Percentiles rank a stretch among this genome's conserved stretches.
phyloP scores from a whole-genome alignment of 2,113 vertebrate genomes.

The Dasyurus viverrinus region DNA sequence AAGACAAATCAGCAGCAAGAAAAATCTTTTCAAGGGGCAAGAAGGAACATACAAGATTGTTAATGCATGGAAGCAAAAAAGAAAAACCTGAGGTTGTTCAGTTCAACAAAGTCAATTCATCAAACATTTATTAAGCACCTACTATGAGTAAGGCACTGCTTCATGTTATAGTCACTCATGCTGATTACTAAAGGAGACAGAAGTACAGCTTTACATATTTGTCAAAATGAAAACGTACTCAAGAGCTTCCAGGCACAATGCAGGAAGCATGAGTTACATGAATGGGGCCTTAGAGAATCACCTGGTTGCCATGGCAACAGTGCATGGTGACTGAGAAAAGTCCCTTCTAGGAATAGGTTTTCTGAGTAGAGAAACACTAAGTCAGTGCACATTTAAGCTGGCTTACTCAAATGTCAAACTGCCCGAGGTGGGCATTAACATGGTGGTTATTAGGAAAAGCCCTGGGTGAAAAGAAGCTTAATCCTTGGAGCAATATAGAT shows the following conservation, averaged over 20 bases:
- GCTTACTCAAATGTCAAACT: not conserved
- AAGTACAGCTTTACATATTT: not conserved
- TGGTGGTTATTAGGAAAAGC: not conserved
- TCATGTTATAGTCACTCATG: not conserved
- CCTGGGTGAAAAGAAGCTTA: not conserved
- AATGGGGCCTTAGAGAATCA: not conserved
- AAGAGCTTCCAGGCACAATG: not conserved
- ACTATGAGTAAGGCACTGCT: not conserved
- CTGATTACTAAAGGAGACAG: not conserved
- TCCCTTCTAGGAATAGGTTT: not conserved
- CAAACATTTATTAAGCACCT: not conserved
- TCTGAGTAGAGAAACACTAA: not conserved
- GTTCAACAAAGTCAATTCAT: not conserved
- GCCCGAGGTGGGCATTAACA: not conserved
- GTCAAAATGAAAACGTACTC: not conserved
- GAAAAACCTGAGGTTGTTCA: not conserved
- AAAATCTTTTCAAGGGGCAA: not conserved
- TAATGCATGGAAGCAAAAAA: not conserved
- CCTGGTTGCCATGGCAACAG: not conserved
- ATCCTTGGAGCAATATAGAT: not conserved
- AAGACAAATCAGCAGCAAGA: not conserved
- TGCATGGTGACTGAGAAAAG: not conserved
- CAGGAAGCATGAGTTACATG: not conserved
- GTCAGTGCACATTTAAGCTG: not conserved
- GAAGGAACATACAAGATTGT: too few relatives aligned